These are phyloP conservation scores for Neoaliturus tenellus DNA, from an alignment of 2,888 invertebrate species.

Conservation along the genomic window DNA sequence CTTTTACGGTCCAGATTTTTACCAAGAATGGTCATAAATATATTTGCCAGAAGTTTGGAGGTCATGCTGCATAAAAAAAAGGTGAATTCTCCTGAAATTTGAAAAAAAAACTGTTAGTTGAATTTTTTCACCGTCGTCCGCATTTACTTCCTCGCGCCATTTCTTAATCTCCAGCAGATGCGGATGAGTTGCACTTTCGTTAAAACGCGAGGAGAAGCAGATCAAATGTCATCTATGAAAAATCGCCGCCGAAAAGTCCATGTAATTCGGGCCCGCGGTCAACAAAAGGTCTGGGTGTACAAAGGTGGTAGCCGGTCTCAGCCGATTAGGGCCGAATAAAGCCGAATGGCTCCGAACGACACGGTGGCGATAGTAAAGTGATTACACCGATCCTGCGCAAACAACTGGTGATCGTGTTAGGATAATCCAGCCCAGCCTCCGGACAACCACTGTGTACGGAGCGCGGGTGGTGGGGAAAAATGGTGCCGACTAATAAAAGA, in stretches of 20 bases:
- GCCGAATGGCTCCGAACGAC: conserved; percentile 11
- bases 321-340: conserved; percentile 6
- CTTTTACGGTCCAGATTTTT: too few relatives aligned
- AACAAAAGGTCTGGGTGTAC: conserved; percentile 41
- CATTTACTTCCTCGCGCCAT: neutral
- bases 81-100: too few relatives aligned
- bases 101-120: too few relatives aligned
- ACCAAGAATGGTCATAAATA: too few relatives aligned
- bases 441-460: too few relatives aligned
- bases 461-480: too few relatives aligned
- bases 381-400: conserved; percentile 25
- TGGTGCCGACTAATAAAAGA: too few relatives aligned
- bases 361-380: conserved; percentile 34
- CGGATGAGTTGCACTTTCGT: conserved; percentile 40
- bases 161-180: conserved; percentile 14
- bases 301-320: conserved; percentile 24
- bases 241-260: conserved; percentile 40
- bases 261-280: conserved; percentile 45
- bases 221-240: conserved; percentile 48
- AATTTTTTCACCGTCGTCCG: neutral
- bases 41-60: too few relatives aligned
- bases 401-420: conserved; percentile 38
- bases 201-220: conserved; percentile 27
- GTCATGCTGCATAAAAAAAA: too few relatives aligned
- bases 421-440: conserved; percentile 1